These are phyloP conservation scores for Varanus komodoensis DNA, from an alignment of 2,113 vertebrate genomes.

Conservation along the genomic window DNA sequence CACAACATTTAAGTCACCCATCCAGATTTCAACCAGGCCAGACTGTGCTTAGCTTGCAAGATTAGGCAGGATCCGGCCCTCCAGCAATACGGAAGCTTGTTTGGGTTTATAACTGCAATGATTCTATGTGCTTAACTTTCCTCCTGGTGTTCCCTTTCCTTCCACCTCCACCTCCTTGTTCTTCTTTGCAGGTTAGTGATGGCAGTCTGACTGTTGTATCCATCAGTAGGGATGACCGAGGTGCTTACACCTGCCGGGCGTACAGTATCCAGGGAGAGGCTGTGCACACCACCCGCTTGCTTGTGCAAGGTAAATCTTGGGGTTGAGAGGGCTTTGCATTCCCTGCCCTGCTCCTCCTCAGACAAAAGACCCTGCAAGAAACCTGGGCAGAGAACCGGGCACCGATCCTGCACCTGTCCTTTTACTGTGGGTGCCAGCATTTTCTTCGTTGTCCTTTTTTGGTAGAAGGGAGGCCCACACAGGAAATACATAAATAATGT, in stretches of 20 bases:
- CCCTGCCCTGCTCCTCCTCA: neutral
- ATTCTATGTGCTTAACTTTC: neutral
- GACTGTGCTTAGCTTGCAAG: too few relatives aligned
- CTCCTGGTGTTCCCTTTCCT: neutral
- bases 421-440: neutral
- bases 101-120: neutral
- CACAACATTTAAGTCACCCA: too few relatives aligned
- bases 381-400: neutral
- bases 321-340: accelerated
- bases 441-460: neutral
- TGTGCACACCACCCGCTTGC: slow-evolving; percentile 93
- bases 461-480: too few relatives aligned
- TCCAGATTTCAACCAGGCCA: too few relatives aligned
- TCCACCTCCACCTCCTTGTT: neutral
- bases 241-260: slow-evolving; percentile 95
- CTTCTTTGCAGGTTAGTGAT: slow-evolving; percentile 84
- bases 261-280: slow-evolving; percentile 98
- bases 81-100: too few relatives aligned
- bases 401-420: neutral
- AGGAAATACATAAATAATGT: too few relatives aligned
- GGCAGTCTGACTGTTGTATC: slow-evolving; percentile 92
- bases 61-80: too few relatives aligned
- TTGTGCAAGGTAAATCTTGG: slow-evolving; percentile 90
- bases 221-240: slow-evolving; percentile 91
- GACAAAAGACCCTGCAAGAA: neutral